Evolutionary conservation across 2,797 vertebrate genomes (phyloP).

Genomic region (Tragopan temminckii): DNA sequence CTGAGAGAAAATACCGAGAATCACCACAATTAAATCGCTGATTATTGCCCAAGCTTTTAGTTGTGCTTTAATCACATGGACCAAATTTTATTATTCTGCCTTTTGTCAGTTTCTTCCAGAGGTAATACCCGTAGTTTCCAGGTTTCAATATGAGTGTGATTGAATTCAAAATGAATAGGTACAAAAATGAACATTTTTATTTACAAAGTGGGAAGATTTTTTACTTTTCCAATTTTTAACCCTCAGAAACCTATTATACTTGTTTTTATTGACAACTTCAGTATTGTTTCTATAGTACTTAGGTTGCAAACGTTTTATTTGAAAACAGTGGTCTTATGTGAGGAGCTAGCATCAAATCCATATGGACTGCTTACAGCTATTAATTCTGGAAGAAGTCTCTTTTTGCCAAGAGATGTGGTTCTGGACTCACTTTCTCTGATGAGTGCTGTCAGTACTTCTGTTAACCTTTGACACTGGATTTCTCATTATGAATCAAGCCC

Average conservation of each 20-base stretch:
- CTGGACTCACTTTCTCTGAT: background rate
- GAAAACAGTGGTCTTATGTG: background rate
- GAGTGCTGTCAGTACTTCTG: background rate
- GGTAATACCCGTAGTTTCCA: background rate
- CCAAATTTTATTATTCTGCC: background rate
- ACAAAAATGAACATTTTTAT: background rate
- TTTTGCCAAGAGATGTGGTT: background rate
- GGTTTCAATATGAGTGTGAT: background rate
- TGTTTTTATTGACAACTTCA: background rate
- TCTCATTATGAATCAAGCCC: background rate
- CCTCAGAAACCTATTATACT: background rate
- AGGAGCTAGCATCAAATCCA: background rate
- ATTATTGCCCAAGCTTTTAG: conserved; percentile 43
- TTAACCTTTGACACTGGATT: background rate
- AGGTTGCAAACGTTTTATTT: background rate
- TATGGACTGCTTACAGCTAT: background rate
- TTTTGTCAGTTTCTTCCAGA: background rate
- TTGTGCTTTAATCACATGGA: conserved; percentile 24
- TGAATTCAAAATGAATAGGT: background rate
- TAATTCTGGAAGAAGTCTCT: background rate
- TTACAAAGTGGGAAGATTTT: background rate
- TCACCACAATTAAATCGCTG: conserved; percentile 15
- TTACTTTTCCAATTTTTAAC: background rate
- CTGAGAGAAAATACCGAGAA: conserved; percentile 19
- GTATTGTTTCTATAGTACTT: background rate